Percentiles rank a stretch among this genome's conserved stretches.
phyloP scores from a whole-genome alignment of 2,113 vertebrate species.

The Nyctibius bracteatus region DNA sequence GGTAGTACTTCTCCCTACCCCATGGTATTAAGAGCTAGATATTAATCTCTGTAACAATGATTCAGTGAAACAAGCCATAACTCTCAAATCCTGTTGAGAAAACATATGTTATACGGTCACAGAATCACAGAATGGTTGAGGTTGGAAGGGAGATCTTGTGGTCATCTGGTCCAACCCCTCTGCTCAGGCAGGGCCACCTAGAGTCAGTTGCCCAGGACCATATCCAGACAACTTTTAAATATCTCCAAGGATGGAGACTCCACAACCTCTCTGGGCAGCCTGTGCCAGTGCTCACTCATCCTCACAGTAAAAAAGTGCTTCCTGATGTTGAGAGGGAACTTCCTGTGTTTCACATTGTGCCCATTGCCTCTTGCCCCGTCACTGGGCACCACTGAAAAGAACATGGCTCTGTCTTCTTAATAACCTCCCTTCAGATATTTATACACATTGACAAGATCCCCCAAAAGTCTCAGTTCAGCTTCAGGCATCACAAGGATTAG shows the following conservation, averaged over 20 bases:
- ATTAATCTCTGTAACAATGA: not conserved
- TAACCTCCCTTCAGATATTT: not conserved
- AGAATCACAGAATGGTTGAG: not conserved
- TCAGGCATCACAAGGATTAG: not conserved
- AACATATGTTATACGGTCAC: accelerated
- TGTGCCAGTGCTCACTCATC: not conserved
- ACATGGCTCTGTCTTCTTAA: not conserved
- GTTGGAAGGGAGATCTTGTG: not conserved
- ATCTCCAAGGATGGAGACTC: not conserved
- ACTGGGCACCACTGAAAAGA: not conserved
- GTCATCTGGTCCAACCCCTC: not conserved
- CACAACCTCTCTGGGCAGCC: not conserved
- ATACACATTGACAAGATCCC: not conserved
- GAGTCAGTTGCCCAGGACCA: not conserved
- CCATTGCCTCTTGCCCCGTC: not conserved
- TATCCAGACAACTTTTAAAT: not conserved
- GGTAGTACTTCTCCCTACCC: not conserved
- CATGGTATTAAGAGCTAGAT: not conserved
- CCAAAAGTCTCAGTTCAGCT: not conserved
- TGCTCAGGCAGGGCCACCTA: not conserved
- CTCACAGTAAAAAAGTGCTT: not conserved
- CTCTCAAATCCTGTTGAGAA: not conserved
- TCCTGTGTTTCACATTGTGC: not conserved
- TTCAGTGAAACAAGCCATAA: not conserved
- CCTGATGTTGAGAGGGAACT: not conserved